Evolutionary conservation across 2,888 invertebrate species (phyloP).

Genomic region (Poecilus cupreus): DNA sequence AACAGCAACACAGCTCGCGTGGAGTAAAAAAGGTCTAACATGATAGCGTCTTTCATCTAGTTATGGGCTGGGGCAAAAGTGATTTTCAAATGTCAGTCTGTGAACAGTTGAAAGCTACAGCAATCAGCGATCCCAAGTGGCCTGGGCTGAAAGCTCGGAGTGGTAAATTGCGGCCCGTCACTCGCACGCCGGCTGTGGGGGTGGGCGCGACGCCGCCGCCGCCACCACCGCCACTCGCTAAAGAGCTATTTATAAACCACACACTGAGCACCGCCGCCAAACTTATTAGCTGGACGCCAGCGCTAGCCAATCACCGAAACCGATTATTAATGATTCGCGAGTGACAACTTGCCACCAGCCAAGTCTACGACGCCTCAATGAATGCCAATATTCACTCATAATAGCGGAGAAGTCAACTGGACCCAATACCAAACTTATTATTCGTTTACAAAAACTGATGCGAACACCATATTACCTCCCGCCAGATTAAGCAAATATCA

Average conservation of each 20-base stretch:
- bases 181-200: constrained; percentile 45
- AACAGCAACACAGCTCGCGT: constrained; percentile 40
- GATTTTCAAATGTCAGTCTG: constrained; percentile 60
- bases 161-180: constrained; percentile 60
- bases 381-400: constrained; percentile 6
- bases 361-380: background rate
- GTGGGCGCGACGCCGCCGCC: constrained; percentile 1
- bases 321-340: constrained; percentile 41
- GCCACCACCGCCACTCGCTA: constrained; percentile 13
- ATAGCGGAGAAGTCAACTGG: constrained; percentile 9
- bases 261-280: constrained; percentile 5
- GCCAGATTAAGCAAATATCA: too few species aligned
- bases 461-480: too few species aligned
- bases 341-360: background rate
- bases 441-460: background rate
- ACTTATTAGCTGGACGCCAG: constrained; percentile 40
- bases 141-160: constrained; percentile 59
- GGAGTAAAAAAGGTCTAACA: constrained; percentile 54
- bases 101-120: constrained; percentile 60
- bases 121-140: constrained; percentile 60
- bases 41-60: constrained; percentile 57
- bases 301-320: constrained; percentile 25
- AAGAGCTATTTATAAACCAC: constrained; percentile 50
- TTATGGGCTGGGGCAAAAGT: constrained; percentile 58
- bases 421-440: constrained; percentile 13